A percentile compares a stretch with the other conserved stretches of the same genome.
Conservation (phyloP, 2,888 invertebrate species). For the Aproaerema taeniolella region DNA sequence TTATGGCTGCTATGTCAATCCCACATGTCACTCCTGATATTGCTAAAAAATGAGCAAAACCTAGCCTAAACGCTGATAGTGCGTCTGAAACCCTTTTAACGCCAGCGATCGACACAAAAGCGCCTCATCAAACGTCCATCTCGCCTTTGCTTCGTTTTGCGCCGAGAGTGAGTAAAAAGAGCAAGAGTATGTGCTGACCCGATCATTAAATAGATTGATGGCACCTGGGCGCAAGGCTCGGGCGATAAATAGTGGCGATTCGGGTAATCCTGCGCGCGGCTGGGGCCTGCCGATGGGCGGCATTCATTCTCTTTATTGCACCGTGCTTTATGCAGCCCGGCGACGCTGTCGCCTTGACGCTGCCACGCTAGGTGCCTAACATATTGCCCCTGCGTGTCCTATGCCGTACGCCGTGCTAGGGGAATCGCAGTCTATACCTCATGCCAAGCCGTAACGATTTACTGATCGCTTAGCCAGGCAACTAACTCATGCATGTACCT, state of each 20-base stretch:
- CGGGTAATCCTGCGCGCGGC: slow-evolving; percentile 72
- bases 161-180: slow-evolving; percentile 59
- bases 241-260: slow-evolving; percentile 78
- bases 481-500: no score
- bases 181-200: slow-evolving; percentile 73
- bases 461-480: slow-evolving; percentile 17
- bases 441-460: slow-evolving; percentile 17
- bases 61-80: slow-evolving; percentile 41
- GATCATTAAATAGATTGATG: slow-evolving; percentile 78
- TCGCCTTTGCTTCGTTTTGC: slow-evolving; percentile 61
- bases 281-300: slow-evolving; percentile 68
- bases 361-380: slow-evolving; percentile 56
- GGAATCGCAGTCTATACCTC: slow-evolving; percentile 22
- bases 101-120: slow-evolving; percentile 66
- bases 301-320: slow-evolving; percentile 77
- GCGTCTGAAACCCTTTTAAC: slow-evolving; percentile 65
- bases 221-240: slow-evolving; percentile 75
- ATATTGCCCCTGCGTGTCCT: slow-evolving; percentile 39
- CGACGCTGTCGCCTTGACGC: slow-evolving; percentile 60
- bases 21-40: slow-evolving; percentile 26
- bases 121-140: slow-evolving; percentile 77
- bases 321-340: slow-evolving; percentile 69
- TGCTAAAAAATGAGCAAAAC: slow-evolving; percentile 35
- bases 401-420: slow-evolving; percentile 27
- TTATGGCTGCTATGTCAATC: slow-evolving; percentile 25